phyloP scores from a whole-genome alignment of 92 coral and sea anemone species.

The Diadumene lineata region DNA sequence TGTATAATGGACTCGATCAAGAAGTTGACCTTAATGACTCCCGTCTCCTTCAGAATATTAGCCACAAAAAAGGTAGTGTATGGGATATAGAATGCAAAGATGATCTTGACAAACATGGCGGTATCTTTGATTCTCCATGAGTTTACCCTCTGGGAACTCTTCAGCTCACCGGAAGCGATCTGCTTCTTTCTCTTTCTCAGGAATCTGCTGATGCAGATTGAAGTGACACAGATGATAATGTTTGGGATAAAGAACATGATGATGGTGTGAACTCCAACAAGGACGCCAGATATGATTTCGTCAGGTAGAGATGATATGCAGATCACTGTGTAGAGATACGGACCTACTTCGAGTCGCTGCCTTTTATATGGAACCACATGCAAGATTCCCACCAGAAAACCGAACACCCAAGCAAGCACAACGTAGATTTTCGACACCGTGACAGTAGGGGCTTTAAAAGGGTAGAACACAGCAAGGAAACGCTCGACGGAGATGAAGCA shows the following conservation, averaged over 20 bases:
- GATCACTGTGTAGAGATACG: background rate
- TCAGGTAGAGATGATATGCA: conserved; percentile 11
- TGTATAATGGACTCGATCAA: conserved; percentile 1
- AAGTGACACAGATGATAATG: background rate
- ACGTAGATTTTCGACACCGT: conserved; percentile 15
- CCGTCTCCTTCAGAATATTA: conserved; percentile 3
- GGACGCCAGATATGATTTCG: background rate
- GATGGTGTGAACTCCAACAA: background rate
- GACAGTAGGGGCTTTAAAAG: conserved; percentile 10
- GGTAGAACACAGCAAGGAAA: conserved; percentile 15
- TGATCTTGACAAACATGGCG: conserved; percentile 24
- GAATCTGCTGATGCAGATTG: conserved; percentile 15
- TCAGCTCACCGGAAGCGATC: background rate
- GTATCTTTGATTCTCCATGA: conserved; percentile 25
- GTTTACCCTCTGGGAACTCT: background rate
- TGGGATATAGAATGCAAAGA: conserved; percentile 15
- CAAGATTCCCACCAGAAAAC: background rate
- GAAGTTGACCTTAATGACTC: background rate
- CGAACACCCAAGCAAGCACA: conserved; percentile 12
- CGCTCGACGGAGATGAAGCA: conserved; percentile 14
- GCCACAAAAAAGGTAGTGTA: conserved; percentile 16
- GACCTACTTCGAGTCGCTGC: background rate
- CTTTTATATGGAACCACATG: conserved; percentile 15
- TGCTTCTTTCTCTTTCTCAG: conserved; percentile 13
- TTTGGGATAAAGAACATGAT: conserved; percentile 14